phyloP scores from a whole-genome alignment of 35 echinoderm and acorn worm species.

The Hemicentrotus pulcherrimus region DNA sequence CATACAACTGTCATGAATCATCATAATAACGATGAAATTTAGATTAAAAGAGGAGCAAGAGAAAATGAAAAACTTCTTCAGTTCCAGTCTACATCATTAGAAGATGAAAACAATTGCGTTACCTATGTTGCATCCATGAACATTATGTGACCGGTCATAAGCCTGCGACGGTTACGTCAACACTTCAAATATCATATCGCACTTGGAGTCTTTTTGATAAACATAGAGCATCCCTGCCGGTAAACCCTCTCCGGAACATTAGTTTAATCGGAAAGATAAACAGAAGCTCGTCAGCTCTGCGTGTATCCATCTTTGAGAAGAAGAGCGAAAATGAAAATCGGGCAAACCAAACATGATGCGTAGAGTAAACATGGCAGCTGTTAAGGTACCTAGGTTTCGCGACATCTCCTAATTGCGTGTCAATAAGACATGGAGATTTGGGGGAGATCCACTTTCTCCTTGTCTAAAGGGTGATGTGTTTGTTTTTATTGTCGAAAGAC shows the following conservation, averaged over 20 bases:
- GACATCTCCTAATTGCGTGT: neutral
- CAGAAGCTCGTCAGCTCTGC: neutral
- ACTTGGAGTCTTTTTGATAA: neutral
- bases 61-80: neutral
- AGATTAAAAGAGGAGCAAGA: neutral
- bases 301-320: neutral
- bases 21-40: neutral
- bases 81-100: neutral
- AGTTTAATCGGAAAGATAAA: constrained; percentile 12
- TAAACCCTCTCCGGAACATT: constrained; percentile 10
- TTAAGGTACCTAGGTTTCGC: neutral
- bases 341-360: neutral
- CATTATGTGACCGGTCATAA: neutral
- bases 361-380: neutral
- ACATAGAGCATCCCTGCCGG: neutral
- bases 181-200: neutral
- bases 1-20: neutral
- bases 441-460: neutral
- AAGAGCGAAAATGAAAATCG: neutral
- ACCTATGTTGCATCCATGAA: neutral
- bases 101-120: neutral
- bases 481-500: neutral
- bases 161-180: neutral
- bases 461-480: neutral
- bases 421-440: neutral